Conservation (phyloP, 2,888 invertebrate species). For the Lepidochitona cinerea region DNA sequence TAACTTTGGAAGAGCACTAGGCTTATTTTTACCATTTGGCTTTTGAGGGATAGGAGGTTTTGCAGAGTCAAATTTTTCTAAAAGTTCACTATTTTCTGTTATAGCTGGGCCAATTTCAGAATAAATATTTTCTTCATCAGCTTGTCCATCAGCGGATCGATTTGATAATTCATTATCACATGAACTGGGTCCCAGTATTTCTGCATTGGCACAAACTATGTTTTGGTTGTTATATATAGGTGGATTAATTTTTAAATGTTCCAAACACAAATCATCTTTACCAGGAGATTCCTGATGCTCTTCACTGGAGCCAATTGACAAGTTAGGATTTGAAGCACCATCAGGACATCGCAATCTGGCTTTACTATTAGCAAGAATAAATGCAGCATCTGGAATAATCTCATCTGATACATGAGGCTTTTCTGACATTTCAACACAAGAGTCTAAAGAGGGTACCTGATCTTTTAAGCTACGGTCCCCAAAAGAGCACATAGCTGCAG, state of each 20-base stretch:
- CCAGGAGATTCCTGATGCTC: neutral
- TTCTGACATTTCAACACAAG: neutral
- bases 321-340: conserved; percentile 93
- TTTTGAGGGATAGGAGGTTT: conserved; percentile 59
- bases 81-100: conserved; percentile 8
- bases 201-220: neutral
- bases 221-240: neutral
- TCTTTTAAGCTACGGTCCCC: neutral
- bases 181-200: too few relatives aligned
- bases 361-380: conserved; percentile 57
- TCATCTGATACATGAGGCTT: neutral
- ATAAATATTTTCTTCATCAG: conserved; percentile 21
- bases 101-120: conserved; percentile 22
- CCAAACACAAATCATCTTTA: neutral
- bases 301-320: conserved; percentile 66
- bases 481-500: neutral
- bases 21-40: conserved; percentile 24
- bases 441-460: neutral
- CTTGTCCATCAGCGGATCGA: conserved; percentile 30
- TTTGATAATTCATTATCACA: neutral
- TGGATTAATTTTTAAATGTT: neutral
- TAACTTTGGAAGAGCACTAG: conserved; percentile 12
- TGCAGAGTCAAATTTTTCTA: conserved; percentile 20
- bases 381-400: too few relatives aligned
- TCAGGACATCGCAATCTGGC: conserved; percentile 86